Base-by-base conservation (phyloP, 2,113 vertebrate genomes). In the Panthera tigris region DNA sequence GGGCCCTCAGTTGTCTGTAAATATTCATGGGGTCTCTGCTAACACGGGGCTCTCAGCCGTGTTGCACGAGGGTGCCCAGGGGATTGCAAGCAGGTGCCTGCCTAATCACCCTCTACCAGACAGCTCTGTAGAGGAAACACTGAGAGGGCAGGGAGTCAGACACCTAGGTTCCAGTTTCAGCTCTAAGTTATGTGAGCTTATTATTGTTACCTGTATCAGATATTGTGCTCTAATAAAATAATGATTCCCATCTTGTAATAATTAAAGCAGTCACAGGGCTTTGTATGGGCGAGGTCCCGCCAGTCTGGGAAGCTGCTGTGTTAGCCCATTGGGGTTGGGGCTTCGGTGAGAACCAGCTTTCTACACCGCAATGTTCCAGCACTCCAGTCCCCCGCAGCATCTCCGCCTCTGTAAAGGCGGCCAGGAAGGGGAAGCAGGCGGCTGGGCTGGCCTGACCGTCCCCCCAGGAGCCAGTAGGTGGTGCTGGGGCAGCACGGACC, bases 401-500 rank as follows among this genome's bases (percentile, higher is more conserved):
- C 63, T 31, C 31, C 25, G 25, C n/a, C 27, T 55, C 41, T 13
- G 21, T 41, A 36, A 50, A 25, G 74, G 29, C n/a, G 1, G 15
- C 3, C 0, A 0, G 7, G 68, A 68, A 31, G 66, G 66, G 9
- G n/a, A 41, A 50, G n/a, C 29, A 3, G 23, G 6, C 0, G 69
- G 21, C 80, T 29, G 3, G 15, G 25, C 9, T 71, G 52, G 36
- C 36, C 14, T 0, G 65, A 61, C 41, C 23, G 0, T 90, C 90
- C 15, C 79, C 66, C 73, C 0, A 0, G 27, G 39, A 57, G 33
- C 86, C 79, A 63, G 97, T 27, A 65, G 93, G 57, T 80, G 81
- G 91, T 84, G 88, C 85, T 90, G 88, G 52, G 88, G 36, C 25
- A 61, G 63, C 96, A 41, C 8, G 19, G 88, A 71, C 88, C 76